A percentile compares a stretch with the other conserved stretches of the same genome.
phyloP scores from a whole-genome alignment of 2,888 invertebrate genomes.

The Xylophagus ater region DNA sequence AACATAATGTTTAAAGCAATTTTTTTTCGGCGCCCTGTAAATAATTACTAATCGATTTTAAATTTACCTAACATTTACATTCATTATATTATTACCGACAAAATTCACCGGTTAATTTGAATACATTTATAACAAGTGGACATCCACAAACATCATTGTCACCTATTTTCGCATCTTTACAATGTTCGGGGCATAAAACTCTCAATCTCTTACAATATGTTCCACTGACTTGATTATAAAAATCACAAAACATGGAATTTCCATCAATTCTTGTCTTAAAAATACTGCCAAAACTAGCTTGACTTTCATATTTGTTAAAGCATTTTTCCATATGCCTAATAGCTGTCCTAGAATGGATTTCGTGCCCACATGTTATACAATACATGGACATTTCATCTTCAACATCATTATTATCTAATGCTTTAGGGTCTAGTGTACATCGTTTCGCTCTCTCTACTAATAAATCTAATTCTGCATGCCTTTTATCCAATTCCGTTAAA shows the following conservation, averaged over 20 bases:
- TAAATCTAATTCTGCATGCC: slow-evolving; percentile 66
- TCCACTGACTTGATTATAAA: slow-evolving; percentile 73
- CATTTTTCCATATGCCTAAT: slow-evolving; percentile 97
- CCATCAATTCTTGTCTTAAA: slow-evolving; percentile 91
- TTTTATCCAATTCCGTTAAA: slow-evolving; percentile 66
- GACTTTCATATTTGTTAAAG: slow-evolving; percentile 94
- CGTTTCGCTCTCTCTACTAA: slow-evolving; percentile 69
- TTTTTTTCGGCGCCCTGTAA: slow-evolving; percentile 64
- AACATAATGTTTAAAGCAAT: slow-evolving; percentile 81
- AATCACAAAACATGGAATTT: slow-evolving; percentile 96
- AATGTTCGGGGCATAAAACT: slow-evolving; percentile 95
- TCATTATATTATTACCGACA: slow-evolving; percentile 49
- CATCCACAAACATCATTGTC: slow-evolving; percentile 88
- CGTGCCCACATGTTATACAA: slow-evolving; percentile 95
- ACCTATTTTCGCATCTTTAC: slow-evolving; percentile 82
- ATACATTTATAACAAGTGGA: slow-evolving; percentile 75
- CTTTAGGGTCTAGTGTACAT: slow-evolving; percentile 52
- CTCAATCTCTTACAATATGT: slow-evolving; percentile 93
- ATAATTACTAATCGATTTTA: no score
- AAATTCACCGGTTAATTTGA: slow-evolving; percentile 74
- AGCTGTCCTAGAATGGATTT: slow-evolving; percentile 83
- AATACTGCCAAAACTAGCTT: slow-evolving; percentile 90
- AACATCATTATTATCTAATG: slow-evolving; percentile 49
- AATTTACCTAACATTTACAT: no score
- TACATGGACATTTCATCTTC: slow-evolving; percentile 68